Evolutionary conservation across 2,888 invertebrate species (phyloP).

Genomic region (Lycocerus yunnanus): DNA sequence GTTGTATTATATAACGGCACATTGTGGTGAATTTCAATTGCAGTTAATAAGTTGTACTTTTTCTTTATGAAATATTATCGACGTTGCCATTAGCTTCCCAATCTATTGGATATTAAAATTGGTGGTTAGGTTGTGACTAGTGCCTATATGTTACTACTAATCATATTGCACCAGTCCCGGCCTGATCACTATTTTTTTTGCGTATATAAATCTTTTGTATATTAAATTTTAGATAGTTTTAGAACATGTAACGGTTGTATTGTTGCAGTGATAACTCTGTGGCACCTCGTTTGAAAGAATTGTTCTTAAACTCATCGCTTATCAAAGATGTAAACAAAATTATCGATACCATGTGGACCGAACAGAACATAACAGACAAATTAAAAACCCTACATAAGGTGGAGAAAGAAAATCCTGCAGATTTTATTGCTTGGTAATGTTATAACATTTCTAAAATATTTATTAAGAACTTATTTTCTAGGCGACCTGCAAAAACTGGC

Average conservation of each 20-base stretch:
- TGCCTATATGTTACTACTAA: slow-evolving; percentile 54
- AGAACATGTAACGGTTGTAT: neutral
- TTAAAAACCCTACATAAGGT: slow-evolving; percentile 17
- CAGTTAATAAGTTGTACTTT: neutral
- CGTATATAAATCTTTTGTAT: neutral
- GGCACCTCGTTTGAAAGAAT: neutral
- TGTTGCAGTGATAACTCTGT: neutral
- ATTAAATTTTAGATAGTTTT: neutral
- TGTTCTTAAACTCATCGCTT: neutral
- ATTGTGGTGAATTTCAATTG: slow-evolving; percentile 33
- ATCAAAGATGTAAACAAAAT: neutral
- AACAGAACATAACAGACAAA: slow-evolving; percentile 18
- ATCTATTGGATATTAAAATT: slow-evolving; percentile 4
- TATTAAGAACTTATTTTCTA: slow-evolving; percentile 11
- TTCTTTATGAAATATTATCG: neutral
- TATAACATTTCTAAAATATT: neutral
- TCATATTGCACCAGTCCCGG: slow-evolving; percentile 61
- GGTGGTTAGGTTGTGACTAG: slow-evolving; percentile 53
- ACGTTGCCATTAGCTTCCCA: neutral
- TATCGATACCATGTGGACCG: slow-evolving; percentile 24
- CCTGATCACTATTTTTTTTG: slow-evolving; percentile 50
- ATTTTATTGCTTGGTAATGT: slow-evolving; percentile 26
- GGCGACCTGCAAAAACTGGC: slow-evolving; percentile 33
- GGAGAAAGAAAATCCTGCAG: slow-evolving; percentile 10
- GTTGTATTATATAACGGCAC: slow-evolving; percentile 45